Evolutionary conservation across 2,888 invertebrate species (phyloP).

Genomic region (Drosophila melanocephala): DNA sequence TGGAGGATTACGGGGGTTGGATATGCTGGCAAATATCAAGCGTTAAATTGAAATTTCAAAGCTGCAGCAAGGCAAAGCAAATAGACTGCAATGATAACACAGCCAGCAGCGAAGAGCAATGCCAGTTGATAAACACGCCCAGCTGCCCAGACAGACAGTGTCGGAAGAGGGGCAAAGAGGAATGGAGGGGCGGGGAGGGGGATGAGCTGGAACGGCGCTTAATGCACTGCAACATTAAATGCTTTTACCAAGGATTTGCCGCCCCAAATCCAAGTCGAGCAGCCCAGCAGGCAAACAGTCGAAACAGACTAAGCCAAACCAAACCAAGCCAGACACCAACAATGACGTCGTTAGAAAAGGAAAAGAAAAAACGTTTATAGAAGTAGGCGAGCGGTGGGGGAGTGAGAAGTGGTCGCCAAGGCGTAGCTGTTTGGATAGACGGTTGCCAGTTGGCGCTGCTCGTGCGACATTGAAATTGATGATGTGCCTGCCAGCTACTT

Average conservation of each 20-base stretch:
- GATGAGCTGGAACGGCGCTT: conserved; percentile 51
- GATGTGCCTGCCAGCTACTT: conserved; percentile 62
- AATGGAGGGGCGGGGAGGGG: not conserved
- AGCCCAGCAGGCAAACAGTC: conserved; percentile 43
- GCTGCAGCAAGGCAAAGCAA: conserved; percentile 62
- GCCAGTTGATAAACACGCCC: conserved; percentile 53
- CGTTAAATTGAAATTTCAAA: conserved; percentile 79
- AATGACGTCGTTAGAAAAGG: conserved; percentile 46
- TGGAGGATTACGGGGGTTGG: not conserved
- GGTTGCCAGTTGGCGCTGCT: conserved; percentile 54
- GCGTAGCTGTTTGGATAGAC: conserved; percentile 30
- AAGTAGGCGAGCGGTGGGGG: not conserved
- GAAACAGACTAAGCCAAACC: conserved; percentile 5
- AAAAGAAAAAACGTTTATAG: conserved; percentile 40
- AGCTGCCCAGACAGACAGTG: conserved; percentile 26
- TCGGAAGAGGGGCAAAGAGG: not conserved
- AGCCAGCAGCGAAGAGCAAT: conserved; percentile 22
- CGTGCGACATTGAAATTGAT: conserved; percentile 80
- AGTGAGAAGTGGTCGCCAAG: conserved; percentile 12
- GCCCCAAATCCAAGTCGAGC: conserved; percentile 66
- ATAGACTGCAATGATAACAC: conserved; percentile 66
- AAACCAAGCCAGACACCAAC: conserved; percentile 52
- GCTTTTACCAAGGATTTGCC: conserved; percentile 81
- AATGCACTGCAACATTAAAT: conserved; percentile 81
- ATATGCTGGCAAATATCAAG: conserved; percentile 61